Conservation (phyloP, 2,888 invertebrate species). For the Gastracanthus pulcherrimus region DNA sequence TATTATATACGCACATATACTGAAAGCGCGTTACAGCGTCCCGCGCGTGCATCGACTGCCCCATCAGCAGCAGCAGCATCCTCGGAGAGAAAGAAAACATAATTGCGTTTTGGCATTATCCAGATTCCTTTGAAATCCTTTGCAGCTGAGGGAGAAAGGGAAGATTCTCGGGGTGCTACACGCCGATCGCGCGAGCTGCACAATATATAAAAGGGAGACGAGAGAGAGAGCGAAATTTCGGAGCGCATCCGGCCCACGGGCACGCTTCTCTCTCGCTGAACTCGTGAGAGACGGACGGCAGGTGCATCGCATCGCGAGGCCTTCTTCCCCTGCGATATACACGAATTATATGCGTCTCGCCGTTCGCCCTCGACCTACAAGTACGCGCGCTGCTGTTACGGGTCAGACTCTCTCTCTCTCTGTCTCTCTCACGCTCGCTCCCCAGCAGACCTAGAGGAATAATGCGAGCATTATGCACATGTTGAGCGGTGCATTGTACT, state of each 20-base stretch:
- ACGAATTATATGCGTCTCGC: neutral
- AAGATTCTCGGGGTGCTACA: constrained; percentile 2
- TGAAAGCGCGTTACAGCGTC: neutral
- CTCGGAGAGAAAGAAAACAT: neutral
- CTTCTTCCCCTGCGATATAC: neutral
- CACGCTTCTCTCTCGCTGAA: neutral
- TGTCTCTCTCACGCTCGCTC: constrained; percentile 53
- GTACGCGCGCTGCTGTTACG: constrained; percentile 57
- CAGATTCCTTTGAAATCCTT: constrained; percentile 37
- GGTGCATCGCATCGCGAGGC: constrained; percentile 59
- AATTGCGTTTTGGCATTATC: constrained; percentile 46
- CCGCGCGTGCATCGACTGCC: neutral
- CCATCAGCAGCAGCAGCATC: too few relatives aligned
- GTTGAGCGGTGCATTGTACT: neutral
- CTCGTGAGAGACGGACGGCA: constrained; percentile 59
- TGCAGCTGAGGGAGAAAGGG: constrained; percentile 2
- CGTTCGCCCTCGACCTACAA: constrained; percentile 63
- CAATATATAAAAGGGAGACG: constrained; percentile 5
- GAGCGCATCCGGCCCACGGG: constrained; percentile 43
- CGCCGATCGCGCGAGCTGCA: constrained; percentile 4
- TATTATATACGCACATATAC: neutral
- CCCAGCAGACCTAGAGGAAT: neutral
- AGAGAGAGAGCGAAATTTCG: constrained; percentile 44
- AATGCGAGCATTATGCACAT: constrained; percentile 1
- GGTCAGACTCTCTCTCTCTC: constrained; percentile 59